Evolutionary conservation across 2,888 invertebrate genomes (phyloP).

Genomic region (Tenodera sinensis): DNA sequence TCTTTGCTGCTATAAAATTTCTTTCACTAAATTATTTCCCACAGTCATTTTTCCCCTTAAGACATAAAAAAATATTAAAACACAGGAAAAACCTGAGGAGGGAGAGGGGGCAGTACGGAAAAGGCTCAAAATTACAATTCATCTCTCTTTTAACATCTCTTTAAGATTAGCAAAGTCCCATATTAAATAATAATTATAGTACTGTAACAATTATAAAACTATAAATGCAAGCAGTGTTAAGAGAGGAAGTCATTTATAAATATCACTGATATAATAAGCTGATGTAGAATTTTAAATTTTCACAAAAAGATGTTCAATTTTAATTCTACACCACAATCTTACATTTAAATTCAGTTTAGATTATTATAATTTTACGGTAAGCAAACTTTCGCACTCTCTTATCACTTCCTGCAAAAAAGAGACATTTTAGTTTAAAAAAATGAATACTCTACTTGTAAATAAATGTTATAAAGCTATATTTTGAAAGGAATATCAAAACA

Average conservation of each 20-base stretch:
- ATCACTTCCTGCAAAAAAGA: neutral
- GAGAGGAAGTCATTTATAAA: neutral
- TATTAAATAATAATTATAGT: neutral
- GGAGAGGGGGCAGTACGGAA: neutral
- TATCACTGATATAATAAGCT: neutral
- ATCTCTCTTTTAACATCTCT: neutral
- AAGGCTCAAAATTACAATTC: neutral
- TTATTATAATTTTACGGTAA: neutral
- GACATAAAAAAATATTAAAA: neutral
- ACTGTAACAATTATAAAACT: neutral
- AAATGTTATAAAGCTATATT: neutral
- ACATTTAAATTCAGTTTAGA: neutral
- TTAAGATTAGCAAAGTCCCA: neutral
- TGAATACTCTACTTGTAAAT: neutral
- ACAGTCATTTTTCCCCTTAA: neutral
- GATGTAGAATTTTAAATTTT: neutral
- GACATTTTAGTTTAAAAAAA: neutral
- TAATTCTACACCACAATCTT: neutral
- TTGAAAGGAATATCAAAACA: neutral
- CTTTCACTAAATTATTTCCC: neutral
- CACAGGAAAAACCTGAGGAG: neutral
- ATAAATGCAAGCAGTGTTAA: neutral
- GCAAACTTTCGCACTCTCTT: neutral
- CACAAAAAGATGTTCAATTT: neutral
- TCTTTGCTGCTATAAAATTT: neutral